Percentiles rank a stretch among this genome's conserved stretches.
Evolutionary conservation across 2,888 invertebrate species (phyloP).

Genomic region (Nysson spinosus): DNA sequence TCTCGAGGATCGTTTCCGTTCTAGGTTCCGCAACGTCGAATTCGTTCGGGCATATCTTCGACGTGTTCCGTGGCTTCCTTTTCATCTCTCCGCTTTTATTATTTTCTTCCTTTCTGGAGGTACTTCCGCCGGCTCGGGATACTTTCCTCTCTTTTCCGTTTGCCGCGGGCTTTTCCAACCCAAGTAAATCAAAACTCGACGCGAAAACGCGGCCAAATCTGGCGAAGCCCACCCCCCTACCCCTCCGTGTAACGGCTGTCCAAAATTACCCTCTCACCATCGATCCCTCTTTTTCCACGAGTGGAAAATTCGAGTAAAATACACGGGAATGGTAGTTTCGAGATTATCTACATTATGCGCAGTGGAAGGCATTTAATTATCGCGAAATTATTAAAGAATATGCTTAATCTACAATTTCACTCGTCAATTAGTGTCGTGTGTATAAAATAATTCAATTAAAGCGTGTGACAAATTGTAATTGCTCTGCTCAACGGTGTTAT

Average conservation of each 20-base stretch:
- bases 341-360: no score
- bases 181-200: constrained; percentile 68
- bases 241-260: constrained; percentile 67
- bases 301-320: no score
- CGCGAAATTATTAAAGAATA: no score
- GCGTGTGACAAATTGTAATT: no score
- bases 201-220: constrained; percentile 68
- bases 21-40: constrained; percentile 37
- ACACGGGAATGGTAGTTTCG: no score
- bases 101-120: constrained; percentile 44
- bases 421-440: no score
- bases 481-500: no score
- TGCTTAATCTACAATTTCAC: no score
- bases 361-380: no score
- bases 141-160: constrained; percentile 22
- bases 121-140: constrained; percentile 35
- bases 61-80: constrained; percentile 31
- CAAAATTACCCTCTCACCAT: constrained; percentile 61
- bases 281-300: constrained; percentile 13
- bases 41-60: constrained; percentile 49
- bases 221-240: constrained; percentile 49
- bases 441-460: no score
- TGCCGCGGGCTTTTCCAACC: constrained; percentile 36
- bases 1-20: constrained; percentile 24
- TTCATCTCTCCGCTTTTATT: constrained; percentile 34